Evolutionary conservation across 2,113 vertebrate genomes (phyloP), one percentile per base, ranked within the genome.

Genomic region (Ardeotis arabs): DNA sequence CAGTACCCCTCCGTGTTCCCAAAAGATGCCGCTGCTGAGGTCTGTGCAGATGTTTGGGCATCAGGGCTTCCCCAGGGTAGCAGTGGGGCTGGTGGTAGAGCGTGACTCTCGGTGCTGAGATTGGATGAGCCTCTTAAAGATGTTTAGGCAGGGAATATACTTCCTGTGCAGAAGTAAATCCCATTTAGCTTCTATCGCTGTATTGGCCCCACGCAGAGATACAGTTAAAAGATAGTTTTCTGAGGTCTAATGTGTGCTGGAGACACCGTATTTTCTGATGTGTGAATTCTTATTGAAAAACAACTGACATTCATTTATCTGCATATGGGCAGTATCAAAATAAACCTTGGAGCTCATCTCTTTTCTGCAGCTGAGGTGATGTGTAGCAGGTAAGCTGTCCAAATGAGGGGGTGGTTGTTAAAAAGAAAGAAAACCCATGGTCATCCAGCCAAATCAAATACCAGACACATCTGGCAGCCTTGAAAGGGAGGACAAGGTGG

Each of bases 91-190:
- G 24, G 39, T 44, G 41, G 64, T 33, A 33, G 25, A 28, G 41
- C 68, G 59, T 0, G 1, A 0, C 39, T 49, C 20, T 53, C 28
- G 2, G 3, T 41, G 53, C 78, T 63, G 8, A 33, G 52, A 8
- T 18, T 1, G 0, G 28, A 1, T 53, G 25, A 83, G 35, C 35
- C 13, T 59, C n/a, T 33, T 55, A 15, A 50, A 76, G 35, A 58
- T 24, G 5, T 16, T 7, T 29, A 35, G 7, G 17, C 29, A 58
- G 41, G 77, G 67, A 79, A 15, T 50, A 45, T 4, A 0, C 12
- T 79, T 87, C 14, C 35, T 62, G 4, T 39, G 18, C 41, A 63
- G 39, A 78, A 59, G 10, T 50, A 70, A 91, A 66, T 45, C 45
- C 49, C 5, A 0, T 76, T 84, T 88, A 52, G 37, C 59, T 90